Evolutionary conservation across 2,888 invertebrate genomes (phyloP), one percentile per base, ranked within the genome.

Genomic region (Cotesia congregata): DNA sequence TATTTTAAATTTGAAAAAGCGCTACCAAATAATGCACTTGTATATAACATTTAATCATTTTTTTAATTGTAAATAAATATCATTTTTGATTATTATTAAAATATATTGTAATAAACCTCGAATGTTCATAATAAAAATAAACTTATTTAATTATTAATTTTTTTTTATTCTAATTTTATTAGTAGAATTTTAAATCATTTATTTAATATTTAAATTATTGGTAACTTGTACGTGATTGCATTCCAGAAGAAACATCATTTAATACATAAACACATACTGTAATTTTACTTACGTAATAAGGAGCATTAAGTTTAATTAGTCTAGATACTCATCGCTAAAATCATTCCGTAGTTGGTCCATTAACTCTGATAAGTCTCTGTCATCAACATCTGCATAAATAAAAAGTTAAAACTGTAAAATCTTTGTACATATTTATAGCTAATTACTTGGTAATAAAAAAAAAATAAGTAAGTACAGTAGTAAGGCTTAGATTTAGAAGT

Each of bases 401-500:
- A 62, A 73, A 73, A 77, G 30, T 30, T 72, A 71, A 76, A 75
- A 79, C 41, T 59, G 69, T 69, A 61, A 74, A 77, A 81, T 76
- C 59, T 79, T 76, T 77, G 71, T 75, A 40, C 64, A 12, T 17
- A 74, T 73, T 62, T 74, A 79, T 71, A 71, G 64, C 68, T 77
- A 75, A 75, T 75, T 77, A 68, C 76, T 67, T 20, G 71, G 78
- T 59, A 76, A 70, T 70, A 30, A 30, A 30, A 30, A 30, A 9
- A 12, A 12, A 50, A 1, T 7, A 50, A 50, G 12, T 71, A 20
- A 7, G 91, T 86, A 93, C 93, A 89, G 80, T 93, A 93, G 75
- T 90, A 93, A 0, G 93, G 93, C 67, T 87, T 80, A 72, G 85
- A 88, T 0, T 89, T 90, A 0, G 91, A 90, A 0, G 93, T 93